Conservation (phyloP, 1,140 invertebrate species). For the Bombus waltoni region DNA sequence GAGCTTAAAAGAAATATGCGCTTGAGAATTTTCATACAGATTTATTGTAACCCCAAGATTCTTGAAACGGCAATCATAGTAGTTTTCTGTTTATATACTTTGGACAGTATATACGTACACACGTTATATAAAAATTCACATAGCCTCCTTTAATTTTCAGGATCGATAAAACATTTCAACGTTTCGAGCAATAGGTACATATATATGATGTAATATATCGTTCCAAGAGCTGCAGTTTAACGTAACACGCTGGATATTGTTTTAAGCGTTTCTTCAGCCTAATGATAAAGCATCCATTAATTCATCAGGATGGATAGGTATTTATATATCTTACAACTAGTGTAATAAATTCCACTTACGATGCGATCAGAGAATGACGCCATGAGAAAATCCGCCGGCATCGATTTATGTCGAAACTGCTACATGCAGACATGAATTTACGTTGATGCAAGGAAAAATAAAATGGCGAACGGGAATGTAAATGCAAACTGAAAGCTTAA, state of each 20-base stretch:
- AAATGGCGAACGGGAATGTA: background rate
- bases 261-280: background rate
- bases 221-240: background rate
- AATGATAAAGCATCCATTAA: background rate
- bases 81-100: background rate
- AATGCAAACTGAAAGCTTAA: background rate
- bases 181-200: too few relatives aligned
- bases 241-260: background rate
- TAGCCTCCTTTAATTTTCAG: too few relatives aligned
- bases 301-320: background rate
- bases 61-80: background rate
- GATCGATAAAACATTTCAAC: too few relatives aligned
- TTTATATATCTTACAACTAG: constrained; percentile 2
- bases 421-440: constrained; percentile 38
- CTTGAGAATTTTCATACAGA: background rate
- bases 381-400: constrained; percentile 30
- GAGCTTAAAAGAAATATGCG: background rate
- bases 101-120: too few relatives aligned
- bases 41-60: background rate
- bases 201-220: background rate
- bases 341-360: background rate
- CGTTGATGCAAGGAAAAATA: constrained; percentile 4
- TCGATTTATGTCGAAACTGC: constrained; percentile 34
- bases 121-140: too few relatives aligned
- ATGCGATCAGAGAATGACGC: background rate